A percentile compares a stretch with the other conserved stretches of the same genome.
These are phyloP conservation scores for Arctopsyche grandis DNA, from an alignment of 1,140 invertebrate species.

Conservation along the genomic window DNA sequence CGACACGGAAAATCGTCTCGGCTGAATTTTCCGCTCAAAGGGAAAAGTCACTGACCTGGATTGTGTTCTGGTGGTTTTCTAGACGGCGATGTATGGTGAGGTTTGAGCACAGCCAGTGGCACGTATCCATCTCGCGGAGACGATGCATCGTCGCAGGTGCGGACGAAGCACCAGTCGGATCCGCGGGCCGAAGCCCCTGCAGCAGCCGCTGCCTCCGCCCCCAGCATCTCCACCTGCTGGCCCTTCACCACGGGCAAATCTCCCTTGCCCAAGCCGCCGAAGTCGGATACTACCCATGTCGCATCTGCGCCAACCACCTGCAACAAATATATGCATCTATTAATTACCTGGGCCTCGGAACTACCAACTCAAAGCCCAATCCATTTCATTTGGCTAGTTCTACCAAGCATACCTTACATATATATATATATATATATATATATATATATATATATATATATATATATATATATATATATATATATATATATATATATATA, in stretches of 20 bases:
- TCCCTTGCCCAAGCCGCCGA: constrained; percentile 75
- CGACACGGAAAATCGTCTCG: no score
- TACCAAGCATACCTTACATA: not conserved
- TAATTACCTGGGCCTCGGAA: no score
- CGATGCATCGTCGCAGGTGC: constrained; percentile 68
- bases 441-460: not conserved
- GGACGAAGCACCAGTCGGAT: constrained; percentile 70
- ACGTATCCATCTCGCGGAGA: constrained; percentile 79
- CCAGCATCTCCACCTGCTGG: constrained; percentile 92
- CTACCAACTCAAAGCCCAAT: no score
- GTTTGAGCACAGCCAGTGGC: constrained; percentile 82
- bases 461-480: not conserved
- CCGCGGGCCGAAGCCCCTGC: not conserved
- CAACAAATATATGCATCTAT: constrained; percentile 55
- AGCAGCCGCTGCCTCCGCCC: constrained; percentile 70
- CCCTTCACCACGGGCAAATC: constrained; percentile 85
- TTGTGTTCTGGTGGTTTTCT: constrained; percentile 54
- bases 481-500: not conserved
- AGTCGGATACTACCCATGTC: constrained; percentile 88
- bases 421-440: not conserved
- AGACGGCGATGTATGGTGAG: constrained; percentile 74
- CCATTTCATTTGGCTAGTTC: no score
- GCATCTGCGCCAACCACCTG: constrained; percentile 79
- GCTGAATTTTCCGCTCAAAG: not conserved
- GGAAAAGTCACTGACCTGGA: constrained; percentile 58